Evolutionary conservation across 2,888 invertebrate species (phyloP).

Genomic region (Eucera pruinosa): DNA sequence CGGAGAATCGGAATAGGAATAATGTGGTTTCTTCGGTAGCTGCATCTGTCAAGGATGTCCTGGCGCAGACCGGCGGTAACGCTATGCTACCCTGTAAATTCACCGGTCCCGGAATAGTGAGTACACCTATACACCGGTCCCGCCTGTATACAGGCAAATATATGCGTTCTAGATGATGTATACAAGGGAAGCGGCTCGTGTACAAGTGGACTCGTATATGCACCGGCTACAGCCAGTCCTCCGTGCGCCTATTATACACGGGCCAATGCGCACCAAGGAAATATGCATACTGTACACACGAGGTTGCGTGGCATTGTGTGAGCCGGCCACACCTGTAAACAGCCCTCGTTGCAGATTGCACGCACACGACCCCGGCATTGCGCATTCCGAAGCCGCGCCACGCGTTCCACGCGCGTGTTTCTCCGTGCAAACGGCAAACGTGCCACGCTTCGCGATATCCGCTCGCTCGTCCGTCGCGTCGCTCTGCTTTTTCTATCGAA

Average conservation of each 20-base stretch:
- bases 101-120: slow-evolving; percentile 84
- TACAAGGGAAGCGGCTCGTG: slow-evolving; percentile 20
- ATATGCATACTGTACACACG: slow-evolving; percentile 48
- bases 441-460: too few species aligned
- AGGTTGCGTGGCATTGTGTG: slow-evolving; percentile 38
- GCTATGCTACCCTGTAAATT: slow-evolving; percentile 85
- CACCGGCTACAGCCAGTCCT: not conserved
- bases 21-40: slow-evolving; percentile 42
- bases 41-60: slow-evolving; percentile 81
- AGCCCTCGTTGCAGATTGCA: slow-evolving; percentile 30
- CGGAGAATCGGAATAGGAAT: slow-evolving; percentile 43
- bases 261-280: slow-evolving; percentile 44
- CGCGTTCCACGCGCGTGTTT: not conserved
- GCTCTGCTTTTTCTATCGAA: too few species aligned
- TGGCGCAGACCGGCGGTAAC: slow-evolving; percentile 85
- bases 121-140: slow-evolving; percentile 73
- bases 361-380: slow-evolving; percentile 1
- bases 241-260: slow-evolving; percentile 32
- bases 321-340: slow-evolving; percentile 36
- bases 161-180: slow-evolving; percentile 50
- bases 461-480: too few species aligned
- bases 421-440: not conserved
- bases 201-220: slow-evolving; percentile 27
- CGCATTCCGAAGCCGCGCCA: slow-evolving; percentile 3
- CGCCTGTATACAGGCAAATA: slow-evolving; percentile 31